These are phyloP conservation scores for Xenus cinereus DNA, from an alignment of 2,113 vertebrate genomes.

Conservation along the genomic window DNA sequence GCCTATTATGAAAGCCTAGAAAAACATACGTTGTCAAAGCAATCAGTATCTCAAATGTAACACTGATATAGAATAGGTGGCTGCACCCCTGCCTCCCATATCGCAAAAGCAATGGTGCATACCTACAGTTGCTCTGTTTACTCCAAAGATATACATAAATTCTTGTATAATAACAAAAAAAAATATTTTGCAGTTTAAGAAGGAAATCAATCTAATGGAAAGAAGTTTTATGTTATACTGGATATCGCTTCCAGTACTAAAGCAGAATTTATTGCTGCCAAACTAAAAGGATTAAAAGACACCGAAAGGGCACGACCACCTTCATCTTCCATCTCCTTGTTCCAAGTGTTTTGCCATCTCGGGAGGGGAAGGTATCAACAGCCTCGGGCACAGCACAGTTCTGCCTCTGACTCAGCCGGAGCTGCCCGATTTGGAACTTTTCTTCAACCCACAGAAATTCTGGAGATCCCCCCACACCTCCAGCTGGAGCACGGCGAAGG, in stretches of 20 bases:
- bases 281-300: background rate
- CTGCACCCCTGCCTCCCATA: background rate
- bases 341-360: background rate
- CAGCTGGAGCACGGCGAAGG: background rate
- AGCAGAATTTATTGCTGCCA: background rate
- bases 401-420: background rate
- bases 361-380: background rate
- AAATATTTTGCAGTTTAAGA: background rate
- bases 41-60: background rate
- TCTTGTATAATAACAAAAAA: background rate
- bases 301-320: accelerated
- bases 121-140: background rate
- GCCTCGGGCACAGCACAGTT: background rate
- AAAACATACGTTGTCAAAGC: background rate
- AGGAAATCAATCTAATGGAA: background rate
- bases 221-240: background rate
- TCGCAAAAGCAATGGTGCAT: background rate
- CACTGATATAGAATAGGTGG: background rate
- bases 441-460: background rate
- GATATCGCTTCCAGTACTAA: background rate
- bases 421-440: background rate
- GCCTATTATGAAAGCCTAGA: background rate
- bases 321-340: background rate
- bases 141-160: background rate
- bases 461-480: background rate